phyloP scores from a whole-genome alignment of 2,113 vertebrate genomes.

The Rhinichthys klamathensis region DNA sequence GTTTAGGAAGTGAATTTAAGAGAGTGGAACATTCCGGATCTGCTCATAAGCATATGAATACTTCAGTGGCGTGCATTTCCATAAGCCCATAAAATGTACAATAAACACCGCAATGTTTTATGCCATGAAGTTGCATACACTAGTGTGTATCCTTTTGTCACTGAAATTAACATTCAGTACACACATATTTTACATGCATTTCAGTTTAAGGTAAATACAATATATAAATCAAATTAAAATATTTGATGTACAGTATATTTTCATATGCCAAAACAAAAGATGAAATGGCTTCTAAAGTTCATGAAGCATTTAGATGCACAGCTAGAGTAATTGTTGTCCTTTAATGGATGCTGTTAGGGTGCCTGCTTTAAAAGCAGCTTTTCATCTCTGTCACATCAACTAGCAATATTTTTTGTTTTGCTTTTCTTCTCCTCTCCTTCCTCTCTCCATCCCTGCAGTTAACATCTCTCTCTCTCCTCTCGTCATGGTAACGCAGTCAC shows the following conservation, averaged over 20 bases:
- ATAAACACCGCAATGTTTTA: constrained; percentile 1
- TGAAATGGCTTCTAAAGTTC: not conserved
- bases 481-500: constrained; percentile 51
- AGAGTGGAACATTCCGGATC: not conserved
- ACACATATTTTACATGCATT: not conserved
- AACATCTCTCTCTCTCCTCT: constrained; percentile 27
- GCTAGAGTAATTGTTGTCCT: not conserved
- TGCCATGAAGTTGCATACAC: not conserved
- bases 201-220: not conserved
- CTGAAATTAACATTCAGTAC: not conserved
- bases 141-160: not conserved
- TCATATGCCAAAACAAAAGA: not conserved
- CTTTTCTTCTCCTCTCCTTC: constrained; percentile 25
- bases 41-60: constrained; percentile 15
- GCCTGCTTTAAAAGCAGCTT: not conserved
- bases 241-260: not conserved
- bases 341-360: not conserved
- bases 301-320: not conserved
- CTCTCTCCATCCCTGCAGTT: not conserved
- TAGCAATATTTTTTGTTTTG: constrained; percentile 13
- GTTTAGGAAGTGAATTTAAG: constrained; percentile 16
- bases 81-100: constrained; percentile 7
- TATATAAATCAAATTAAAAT: too few species aligned
- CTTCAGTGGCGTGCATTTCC: not conserved
- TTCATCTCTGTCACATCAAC: not conserved